A percentile compares a stretch with the other conserved stretches of the same genome.
Conservation (phyloP, 2,888 invertebrate species). For the Lasius platythorax region DNA sequence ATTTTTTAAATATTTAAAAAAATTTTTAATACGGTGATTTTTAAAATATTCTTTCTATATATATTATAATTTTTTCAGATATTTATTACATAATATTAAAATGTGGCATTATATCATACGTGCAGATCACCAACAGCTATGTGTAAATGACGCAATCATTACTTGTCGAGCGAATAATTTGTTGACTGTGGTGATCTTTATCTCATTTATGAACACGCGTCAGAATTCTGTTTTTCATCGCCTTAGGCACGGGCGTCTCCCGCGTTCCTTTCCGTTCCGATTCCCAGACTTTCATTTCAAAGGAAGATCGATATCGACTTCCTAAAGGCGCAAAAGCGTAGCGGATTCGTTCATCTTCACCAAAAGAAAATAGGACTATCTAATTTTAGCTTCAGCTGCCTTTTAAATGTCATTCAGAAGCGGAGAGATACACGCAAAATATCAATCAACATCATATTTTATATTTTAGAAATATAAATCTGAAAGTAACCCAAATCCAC, state of each 20-base stretch:
- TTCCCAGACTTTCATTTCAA: constrained; percentile 42
- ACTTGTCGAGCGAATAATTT: constrained; percentile 32
- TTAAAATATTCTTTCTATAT: not conserved
- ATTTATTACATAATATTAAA: not conserved
- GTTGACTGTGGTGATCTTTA: constrained; percentile 38
- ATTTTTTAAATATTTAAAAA: not conserved
- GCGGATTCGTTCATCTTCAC: constrained; percentile 4
- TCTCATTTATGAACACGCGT: constrained; percentile 36
- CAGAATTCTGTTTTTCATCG: constrained; percentile 23
- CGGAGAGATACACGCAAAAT: not conserved
- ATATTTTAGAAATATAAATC: not conserved
- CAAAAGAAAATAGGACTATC: not conserved
- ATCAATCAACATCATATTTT: not conserved
- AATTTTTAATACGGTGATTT: not conserved
- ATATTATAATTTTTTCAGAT: not conserved
- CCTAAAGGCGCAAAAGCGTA: constrained; percentile 66
- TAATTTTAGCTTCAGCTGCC: not conserved
- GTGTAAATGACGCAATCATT: constrained; percentile 12
- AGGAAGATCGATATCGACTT: constrained; percentile 61
- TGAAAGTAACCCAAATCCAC: not conserved
- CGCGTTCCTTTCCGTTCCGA: constrained; percentile 10
- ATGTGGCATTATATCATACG: not conserved
- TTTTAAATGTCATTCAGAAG: not conserved
- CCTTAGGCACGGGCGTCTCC: constrained; percentile 43
- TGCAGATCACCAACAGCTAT: not conserved